Evolutionary conservation across 2,888 invertebrate species (phyloP), one percentile per base, ranked within the genome.

Genomic region (Philonicus albiceps): DNA sequence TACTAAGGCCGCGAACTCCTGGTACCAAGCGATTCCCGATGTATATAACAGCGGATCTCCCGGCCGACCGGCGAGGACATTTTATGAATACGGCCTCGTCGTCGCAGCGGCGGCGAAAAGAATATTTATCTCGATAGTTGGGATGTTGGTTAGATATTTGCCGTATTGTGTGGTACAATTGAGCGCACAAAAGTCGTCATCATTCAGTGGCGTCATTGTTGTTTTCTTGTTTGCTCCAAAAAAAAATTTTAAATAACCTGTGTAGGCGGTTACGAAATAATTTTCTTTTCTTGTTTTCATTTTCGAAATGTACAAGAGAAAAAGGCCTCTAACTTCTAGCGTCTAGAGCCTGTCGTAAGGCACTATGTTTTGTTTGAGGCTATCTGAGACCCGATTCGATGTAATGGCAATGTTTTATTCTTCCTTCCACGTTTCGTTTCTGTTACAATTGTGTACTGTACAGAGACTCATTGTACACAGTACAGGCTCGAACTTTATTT

Each of bases 251-350:
- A n/a, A n/a, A n/a, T n/a, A n/a, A 84, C 72, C 43, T 73, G 73
- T 84, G 84, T 84, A 84, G 84, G 84, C 84, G 84, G 84, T 84
- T 84, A 73, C 43, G 73, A 84, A 84, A 84, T 84, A 72, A 84
- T 84, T 84, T 84, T 72, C 72, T 72, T 84, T 84, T 84, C 84
- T 37, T 22, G 40, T 72, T 84, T 73, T 73, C 84, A 84, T 40
- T 84, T 84, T 84, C 30, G 84, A 40, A 27, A 11, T 19, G 13
- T 74, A 74, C 30, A 74, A 11, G 19, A 22, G 22, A 22, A 22
- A 64, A 64, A 1, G 22, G 19, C 22, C 11, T 43, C 40, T 19
- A 64, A 27, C 11, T 7, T 27, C 37, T 34, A 7, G 6, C 4
- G 43, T n/a, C 13, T 27, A 19, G 22, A 43, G 80, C 6, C 55